Evolutionary conservation across 2,888 invertebrate genomes (phyloP).

Genomic region (Esperia sulphurella): DNA sequence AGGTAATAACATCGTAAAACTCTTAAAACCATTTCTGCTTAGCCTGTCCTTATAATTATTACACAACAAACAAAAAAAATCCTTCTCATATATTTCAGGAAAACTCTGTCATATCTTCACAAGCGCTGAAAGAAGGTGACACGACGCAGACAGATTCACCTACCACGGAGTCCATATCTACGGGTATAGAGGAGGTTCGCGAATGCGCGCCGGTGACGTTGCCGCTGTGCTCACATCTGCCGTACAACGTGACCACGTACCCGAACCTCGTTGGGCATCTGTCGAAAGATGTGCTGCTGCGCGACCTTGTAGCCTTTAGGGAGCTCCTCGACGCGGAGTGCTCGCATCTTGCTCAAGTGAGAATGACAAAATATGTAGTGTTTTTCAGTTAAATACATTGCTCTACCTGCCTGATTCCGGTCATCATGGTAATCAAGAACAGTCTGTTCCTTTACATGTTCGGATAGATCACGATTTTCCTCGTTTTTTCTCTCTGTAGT

Average conservation of each 20-base stretch:
- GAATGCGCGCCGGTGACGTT: constrained; percentile 84
- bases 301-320: constrained; percentile 89
- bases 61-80: background rate
- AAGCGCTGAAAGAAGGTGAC: constrained; percentile 60
- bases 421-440: too few relatives aligned
- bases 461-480: too few relatives aligned
- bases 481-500: too few relatives aligned
- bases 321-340: constrained; percentile 95
- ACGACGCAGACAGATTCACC: constrained; percentile 53
- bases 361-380: background rate
- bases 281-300: constrained; percentile 80
- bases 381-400: too few relatives aligned
- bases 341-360: constrained; percentile 87
- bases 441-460: too few relatives aligned
- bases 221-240: constrained; percentile 84
- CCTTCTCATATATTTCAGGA: constrained; percentile 50
- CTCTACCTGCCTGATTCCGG: too few relatives aligned
- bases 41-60: too few relatives aligned
- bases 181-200: constrained; percentile 77
- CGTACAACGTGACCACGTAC: constrained; percentile 90
- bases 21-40: too few relatives aligned
- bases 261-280: constrained; percentile 88
- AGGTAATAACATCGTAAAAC: too few relatives aligned
- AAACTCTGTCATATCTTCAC: constrained; percentile 66
- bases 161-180: constrained; percentile 55